These are phyloP conservation scores for Netta rufina DNA, from an alignment of 2,797 vertebrate species.

Conservation along the genomic window DNA sequence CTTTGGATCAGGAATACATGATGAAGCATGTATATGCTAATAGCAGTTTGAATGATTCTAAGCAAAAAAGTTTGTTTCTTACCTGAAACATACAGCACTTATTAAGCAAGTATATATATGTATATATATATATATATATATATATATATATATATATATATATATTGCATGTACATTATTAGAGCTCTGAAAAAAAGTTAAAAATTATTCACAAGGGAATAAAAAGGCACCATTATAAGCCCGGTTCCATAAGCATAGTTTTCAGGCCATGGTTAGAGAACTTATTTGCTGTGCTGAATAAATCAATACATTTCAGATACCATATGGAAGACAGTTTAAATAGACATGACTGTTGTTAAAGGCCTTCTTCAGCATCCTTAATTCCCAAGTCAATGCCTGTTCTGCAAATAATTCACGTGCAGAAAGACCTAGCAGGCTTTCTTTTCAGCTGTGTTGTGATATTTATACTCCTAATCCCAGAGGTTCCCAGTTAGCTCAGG, in stretches of 20 bases:
- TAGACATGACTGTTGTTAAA: background rate
- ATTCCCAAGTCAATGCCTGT: background rate
- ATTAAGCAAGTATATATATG: background rate
- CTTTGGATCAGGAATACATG: background rate
- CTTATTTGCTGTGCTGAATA: background rate
- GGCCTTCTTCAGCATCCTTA: background rate
- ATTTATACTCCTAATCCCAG: background rate
- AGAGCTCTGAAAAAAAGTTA: background rate
- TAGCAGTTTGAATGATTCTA: background rate
- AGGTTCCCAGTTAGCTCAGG: background rate
- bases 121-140: background rate
- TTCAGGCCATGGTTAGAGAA: background rate
- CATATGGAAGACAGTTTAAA: background rate
- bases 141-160: background rate
- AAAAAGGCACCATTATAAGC: background rate
- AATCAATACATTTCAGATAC: background rate
- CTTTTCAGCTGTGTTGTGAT: background rate
- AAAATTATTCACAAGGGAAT: slow-evolving; percentile 10
- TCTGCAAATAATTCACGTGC: background rate
- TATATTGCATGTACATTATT: background rate
- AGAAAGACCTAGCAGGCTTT: background rate
- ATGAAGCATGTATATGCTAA: background rate
- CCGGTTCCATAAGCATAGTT: background rate
- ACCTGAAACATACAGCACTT: background rate
- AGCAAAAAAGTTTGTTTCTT: slow-evolving; percentile 17